Conservation (phyloP, 2,113 vertebrate genomes). For the western clawed frog (Xenopus tropicalis) region DNA sequence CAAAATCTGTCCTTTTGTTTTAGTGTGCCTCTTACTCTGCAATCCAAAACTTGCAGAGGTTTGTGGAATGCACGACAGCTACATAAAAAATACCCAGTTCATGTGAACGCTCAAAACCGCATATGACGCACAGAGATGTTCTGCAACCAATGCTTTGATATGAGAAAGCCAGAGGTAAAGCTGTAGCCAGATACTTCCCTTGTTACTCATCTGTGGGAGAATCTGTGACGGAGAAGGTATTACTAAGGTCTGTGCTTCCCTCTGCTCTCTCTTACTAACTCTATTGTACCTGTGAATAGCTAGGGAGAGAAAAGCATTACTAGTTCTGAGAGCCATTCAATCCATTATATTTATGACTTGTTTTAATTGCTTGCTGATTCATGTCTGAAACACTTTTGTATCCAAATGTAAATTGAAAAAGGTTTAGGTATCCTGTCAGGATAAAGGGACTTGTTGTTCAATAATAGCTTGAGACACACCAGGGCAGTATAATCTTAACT, state of each 20-base stretch:
- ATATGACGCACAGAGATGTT: constrained; percentile 25
- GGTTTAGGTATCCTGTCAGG: too few species aligned
- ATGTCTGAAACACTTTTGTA: too few species aligned
- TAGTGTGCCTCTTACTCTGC: not conserved
- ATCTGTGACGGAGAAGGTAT: not conserved
- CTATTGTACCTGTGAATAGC: not conserved
- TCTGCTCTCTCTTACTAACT: not conserved
- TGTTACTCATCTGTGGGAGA: constrained; percentile 6
- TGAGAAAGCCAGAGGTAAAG: not conserved
- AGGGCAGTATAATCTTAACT: too few species aligned
- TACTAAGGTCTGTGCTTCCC: not conserved
- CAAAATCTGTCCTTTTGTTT: too few species aligned
- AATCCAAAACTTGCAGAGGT: fast-evolving
- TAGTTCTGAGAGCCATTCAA: too few species aligned
- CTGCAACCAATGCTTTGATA: constrained; percentile 5
- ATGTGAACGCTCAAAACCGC: constrained; percentile 1
- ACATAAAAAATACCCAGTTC: not conserved
- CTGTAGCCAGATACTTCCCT: fast-evolving
- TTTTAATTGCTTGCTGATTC: too few species aligned
- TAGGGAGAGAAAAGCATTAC: not conserved
- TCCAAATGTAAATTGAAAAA: too few species aligned
- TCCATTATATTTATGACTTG: too few species aligned
- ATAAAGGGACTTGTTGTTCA: too few species aligned
- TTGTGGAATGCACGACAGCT: not conserved
- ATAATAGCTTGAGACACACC: too few species aligned